These are phyloP conservation scores for Halictus ligatus DNA, from an alignment of 2,888 invertebrate species.

Conservation along the genomic window DNA sequence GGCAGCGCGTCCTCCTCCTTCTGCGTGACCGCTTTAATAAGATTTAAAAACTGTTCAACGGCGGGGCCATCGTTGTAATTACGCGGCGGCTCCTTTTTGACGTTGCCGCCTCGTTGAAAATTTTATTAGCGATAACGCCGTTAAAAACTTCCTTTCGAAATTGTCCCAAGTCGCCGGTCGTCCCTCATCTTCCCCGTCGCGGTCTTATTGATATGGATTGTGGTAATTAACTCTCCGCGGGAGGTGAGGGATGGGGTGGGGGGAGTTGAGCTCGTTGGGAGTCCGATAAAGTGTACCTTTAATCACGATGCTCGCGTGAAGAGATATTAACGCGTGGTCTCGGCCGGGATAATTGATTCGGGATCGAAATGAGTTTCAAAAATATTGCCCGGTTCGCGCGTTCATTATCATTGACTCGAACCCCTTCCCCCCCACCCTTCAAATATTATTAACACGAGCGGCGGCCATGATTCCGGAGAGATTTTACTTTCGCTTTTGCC, in stretches of 20 bases:
- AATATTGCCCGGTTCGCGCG: constrained; percentile 14
- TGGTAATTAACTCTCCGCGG: constrained; percentile 30
- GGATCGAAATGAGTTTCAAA: constrained; percentile 29
- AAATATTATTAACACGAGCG: constrained; percentile 33
- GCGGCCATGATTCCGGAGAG: constrained; percentile 13
- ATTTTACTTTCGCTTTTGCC: constrained; percentile 24
- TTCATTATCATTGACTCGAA: constrained; percentile 30
- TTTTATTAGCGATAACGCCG: constrained; percentile 2
- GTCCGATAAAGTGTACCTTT: constrained; percentile 44
- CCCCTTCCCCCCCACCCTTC: not conserved
- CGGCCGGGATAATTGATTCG: constrained; percentile 44
- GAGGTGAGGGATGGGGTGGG: not conserved
- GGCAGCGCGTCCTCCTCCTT: not conserved
- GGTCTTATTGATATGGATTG: constrained; percentile 28
- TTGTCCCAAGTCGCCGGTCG: not conserved
- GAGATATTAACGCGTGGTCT: constrained; percentile 40
- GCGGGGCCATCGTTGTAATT: constrained; percentile 19
- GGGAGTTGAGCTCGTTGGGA: too few species aligned
- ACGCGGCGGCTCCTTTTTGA: not conserved
- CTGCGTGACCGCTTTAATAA: not conserved
- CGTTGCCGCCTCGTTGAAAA: not conserved
- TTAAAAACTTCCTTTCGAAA: constrained; percentile 1
- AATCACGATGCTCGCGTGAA: constrained; percentile 35
- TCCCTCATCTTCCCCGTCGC: not conserved
- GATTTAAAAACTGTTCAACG: not conserved